These are phyloP conservation scores for Nomada lathburiana DNA, from an alignment of 2,888 invertebrate species.

Conservation along the genomic window DNA sequence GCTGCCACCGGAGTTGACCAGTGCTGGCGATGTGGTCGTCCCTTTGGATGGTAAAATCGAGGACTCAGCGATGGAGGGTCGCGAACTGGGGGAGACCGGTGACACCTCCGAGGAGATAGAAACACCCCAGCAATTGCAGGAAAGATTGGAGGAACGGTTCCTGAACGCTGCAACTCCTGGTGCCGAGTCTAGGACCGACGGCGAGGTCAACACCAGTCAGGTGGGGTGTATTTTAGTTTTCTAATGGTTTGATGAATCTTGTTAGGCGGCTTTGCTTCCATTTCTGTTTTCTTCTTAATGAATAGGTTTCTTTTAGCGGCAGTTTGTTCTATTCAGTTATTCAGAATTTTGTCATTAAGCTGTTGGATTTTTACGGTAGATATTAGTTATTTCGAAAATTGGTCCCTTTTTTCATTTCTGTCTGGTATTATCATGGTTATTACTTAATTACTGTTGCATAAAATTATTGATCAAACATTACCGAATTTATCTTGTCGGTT, in stretches of 20 bases:
- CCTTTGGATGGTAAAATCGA: constrained; percentile 83
- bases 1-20: constrained; percentile 76
- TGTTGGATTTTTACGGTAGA: background rate
- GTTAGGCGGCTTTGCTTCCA: background rate
- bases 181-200: constrained; percentile 86
- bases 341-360: background rate
- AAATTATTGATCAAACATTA: no score
- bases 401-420: no score
- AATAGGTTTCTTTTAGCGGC: background rate
- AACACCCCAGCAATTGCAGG: constrained; percentile 87
- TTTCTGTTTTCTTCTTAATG: background rate
- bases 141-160: constrained; percentile 88
- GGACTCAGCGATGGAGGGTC: constrained; percentile 83
- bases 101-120: constrained; percentile 83
- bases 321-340: background rate
- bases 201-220: constrained; percentile 87
- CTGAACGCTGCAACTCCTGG: constrained; percentile 85
- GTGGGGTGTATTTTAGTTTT: constrained; percentile 46
- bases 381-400: no score
- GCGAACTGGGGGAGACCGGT: constrained; percentile 78
- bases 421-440: no score
- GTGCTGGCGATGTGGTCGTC: constrained; percentile 83
- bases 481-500: background rate
- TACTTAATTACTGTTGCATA: no score
- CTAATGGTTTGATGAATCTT: no score